Percentiles rank a stretch among this genome's conserved stretches.
phyloP scores from a whole-genome alignment of 1,140 invertebrate species.

The Panagrolaimus sp. region DNA sequence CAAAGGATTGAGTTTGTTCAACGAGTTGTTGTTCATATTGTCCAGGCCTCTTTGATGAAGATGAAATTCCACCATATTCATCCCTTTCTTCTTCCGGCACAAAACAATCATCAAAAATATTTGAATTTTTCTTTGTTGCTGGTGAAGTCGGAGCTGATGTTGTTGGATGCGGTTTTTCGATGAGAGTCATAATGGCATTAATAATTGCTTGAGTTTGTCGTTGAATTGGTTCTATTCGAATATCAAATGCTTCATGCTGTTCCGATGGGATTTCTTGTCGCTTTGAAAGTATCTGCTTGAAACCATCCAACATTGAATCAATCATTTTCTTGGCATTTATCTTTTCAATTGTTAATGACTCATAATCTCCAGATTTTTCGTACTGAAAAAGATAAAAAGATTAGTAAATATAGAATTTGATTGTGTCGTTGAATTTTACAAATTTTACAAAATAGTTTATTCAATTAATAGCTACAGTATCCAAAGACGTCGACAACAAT shows the following conservation, averaged over 20 bases:
- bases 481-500: too few species aligned
- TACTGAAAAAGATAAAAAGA: neutral
- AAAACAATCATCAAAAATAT: constrained; percentile 28
- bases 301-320: constrained; percentile 1
- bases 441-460: too few species aligned
- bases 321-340: constrained; percentile 4
- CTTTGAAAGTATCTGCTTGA: constrained; percentile 2
- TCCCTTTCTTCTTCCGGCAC: neutral
- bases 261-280: neutral
- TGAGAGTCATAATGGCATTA: constrained; percentile 4
- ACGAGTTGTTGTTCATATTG: constrained; percentile 16
- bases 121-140: neutral
- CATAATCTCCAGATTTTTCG: neutral
- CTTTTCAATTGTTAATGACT: neutral
- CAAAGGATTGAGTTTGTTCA: constrained; percentile 13
- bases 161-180: neutral
- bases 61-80: constrained; percentile 3
- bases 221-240: constrained; percentile 19
- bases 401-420: too few species aligned
- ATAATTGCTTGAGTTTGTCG: constrained; percentile 14
- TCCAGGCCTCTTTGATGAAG: neutral
- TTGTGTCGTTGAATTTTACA: too few species aligned
- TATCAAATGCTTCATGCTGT: constrained; percentile 13
- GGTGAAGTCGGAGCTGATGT: neutral
- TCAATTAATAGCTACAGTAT: too few species aligned